phyloP scores from a whole-genome alignment of 2,888 invertebrate species.

The Platypus cylindrus region DNA sequence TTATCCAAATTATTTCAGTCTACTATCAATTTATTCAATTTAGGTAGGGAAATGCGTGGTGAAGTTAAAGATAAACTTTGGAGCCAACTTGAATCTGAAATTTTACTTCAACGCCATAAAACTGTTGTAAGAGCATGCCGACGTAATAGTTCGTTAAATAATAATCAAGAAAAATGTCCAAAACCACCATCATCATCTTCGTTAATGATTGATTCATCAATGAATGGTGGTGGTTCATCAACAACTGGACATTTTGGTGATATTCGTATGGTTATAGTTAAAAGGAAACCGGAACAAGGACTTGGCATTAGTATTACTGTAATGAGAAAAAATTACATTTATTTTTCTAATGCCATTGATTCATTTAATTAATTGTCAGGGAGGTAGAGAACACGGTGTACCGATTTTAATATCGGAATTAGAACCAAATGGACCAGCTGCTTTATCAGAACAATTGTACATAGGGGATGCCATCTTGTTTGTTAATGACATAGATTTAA shows the following conservation, averaged over 20 bases:
- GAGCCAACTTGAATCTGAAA: constrained; percentile 76
- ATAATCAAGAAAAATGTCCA: constrained; percentile 24
- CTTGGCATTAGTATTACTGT: constrained; percentile 78
- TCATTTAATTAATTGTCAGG: constrained; percentile 43
- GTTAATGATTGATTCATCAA: no score
- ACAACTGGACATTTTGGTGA: constrained; percentile 39
- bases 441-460: constrained; percentile 56
- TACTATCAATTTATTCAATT: constrained; percentile 5
- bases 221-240: constrained; percentile 25
- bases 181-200: constrained; percentile 23
- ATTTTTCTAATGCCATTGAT: background rate
- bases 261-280: constrained; percentile 51
- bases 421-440: constrained; percentile 65
- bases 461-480: constrained; percentile 76
- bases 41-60: constrained; percentile 60
- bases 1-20: background rate
- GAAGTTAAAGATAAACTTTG: constrained; percentile 67
- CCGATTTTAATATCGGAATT: constrained; percentile 77
- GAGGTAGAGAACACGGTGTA: constrained; percentile 76
- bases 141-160: constrained; percentile 35
- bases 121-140: constrained; percentile 58
- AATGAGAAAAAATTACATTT: constrained; percentile 17
- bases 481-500: constrained; percentile 66
- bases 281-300: constrained; percentile 62
- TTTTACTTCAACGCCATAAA: constrained; percentile 73